Evolutionary conservation across 2,888 invertebrate genomes (phyloP), one percentile per base, ranked within the genome.

Genomic region (Galerucella calmariensis): DNA sequence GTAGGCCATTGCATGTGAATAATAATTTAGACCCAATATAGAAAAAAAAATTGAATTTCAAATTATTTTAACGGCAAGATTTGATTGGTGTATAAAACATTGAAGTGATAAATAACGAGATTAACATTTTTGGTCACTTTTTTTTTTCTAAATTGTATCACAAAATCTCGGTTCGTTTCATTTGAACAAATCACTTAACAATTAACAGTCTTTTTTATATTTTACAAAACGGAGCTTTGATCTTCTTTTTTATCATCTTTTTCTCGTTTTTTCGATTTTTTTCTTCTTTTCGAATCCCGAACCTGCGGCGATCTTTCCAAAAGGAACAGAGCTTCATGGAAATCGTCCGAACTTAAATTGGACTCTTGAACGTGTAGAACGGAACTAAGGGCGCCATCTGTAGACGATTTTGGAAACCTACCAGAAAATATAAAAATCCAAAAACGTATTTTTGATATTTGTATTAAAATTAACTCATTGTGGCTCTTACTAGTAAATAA

Each of bases 331-430:
- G 90, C 90, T 82, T 90, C 90, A 81, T 90, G 90, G 80, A 90
- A 90, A 82, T 90, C 90, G 80, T 90, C 90, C 6, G 90, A 90
- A 81, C 90, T 90, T 35, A 90, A 82, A 82, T 90, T 90, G 24
- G 89, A 89, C 79, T 90, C 90, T 82, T 90, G 89, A 46, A 90
- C 89, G 82, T 90, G 90, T 68, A 90, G 84, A 61, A 90, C 90
- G 2, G 90, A 90, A 83, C 90, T 90, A n/a, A 90, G 84, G 59
- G 89, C 90, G 5, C 90, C 90, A 79, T 90, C 90, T 14, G 90
- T 90, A 24, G 90, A 90, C 9, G 90, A 90, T 83, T 90, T 90
- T 16, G 90, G 90, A 82, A 90, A 90, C 75, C 89, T 86, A 81
- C 69, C 76, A 73, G 10, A 14, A 48, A 56, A 44, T 14, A 16